Percentiles rank a stretch among this genome's conserved stretches.
Evolutionary conservation across 92 coral and sea anemone genomes (phyloP).

Genomic region (Zoanthus gigantus): DNA sequence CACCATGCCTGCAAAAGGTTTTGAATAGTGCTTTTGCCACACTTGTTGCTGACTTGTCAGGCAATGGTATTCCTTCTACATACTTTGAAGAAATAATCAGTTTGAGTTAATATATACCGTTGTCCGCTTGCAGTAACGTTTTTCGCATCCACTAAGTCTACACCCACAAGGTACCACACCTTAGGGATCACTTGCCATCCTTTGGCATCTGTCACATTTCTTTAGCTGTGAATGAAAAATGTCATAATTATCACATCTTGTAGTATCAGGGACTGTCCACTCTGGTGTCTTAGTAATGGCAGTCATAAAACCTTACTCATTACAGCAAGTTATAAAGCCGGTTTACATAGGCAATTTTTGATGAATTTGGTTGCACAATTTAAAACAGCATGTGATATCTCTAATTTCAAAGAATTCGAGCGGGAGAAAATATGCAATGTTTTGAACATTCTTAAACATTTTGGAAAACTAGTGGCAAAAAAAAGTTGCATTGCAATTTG

Average conservation of each 20-base stretch:
- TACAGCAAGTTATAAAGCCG: too few species aligned
- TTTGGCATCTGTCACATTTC: slow-evolving; percentile 66
- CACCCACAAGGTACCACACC: slow-evolving; percentile 68
- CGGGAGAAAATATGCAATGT: not conserved
- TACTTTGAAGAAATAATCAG: too few species aligned
- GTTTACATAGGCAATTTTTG: not conserved
- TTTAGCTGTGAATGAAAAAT: slow-evolving; percentile 34
- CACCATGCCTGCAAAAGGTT: slow-evolving; percentile 74
- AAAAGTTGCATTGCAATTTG: not conserved
- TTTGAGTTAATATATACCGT: too few species aligned
- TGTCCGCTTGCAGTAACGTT: slow-evolving; percentile 4
- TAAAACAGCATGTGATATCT: not conserved
- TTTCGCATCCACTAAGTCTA: not conserved
- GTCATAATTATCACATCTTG: slow-evolving; percentile 17
- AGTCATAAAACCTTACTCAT: not conserved
- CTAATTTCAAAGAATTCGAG: not conserved
- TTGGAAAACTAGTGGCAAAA: not conserved
- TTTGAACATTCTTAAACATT: slow-evolving; percentile 2
- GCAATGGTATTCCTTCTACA: not conserved
- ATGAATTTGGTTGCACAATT: not conserved
- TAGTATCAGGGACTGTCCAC: slow-evolving; percentile 21
- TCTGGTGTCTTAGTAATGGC: slow-evolving; percentile 10
- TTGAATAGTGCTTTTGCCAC: slow-evolving; percentile 63
- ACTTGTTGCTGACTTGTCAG: slow-evolving; percentile 5
- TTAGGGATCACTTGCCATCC: slow-evolving; percentile 64